A percentile compares a stretch with the other conserved stretches of the same genome.
Conservation (phyloP, 1,140 invertebrate species). For the Drosophila ogumai region DNA sequence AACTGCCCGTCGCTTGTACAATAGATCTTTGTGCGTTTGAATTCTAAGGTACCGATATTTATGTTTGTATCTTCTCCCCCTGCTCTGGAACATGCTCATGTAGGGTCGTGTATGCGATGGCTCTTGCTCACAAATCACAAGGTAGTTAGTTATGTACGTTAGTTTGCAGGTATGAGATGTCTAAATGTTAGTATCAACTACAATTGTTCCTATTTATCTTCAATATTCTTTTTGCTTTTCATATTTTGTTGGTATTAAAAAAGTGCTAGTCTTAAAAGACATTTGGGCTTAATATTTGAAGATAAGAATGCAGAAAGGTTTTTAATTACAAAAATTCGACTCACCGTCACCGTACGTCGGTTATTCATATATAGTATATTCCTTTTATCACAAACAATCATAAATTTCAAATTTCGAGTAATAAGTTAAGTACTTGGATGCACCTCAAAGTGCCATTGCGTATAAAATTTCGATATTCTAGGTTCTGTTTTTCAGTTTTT, state of each 20-base stretch:
- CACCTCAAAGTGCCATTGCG: conserved; percentile 58
- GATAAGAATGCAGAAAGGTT: conserved; percentile 71
- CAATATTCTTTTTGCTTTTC: conserved; percentile 18
- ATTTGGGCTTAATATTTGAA: conserved; percentile 56
- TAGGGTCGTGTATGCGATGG: conserved; percentile 19
- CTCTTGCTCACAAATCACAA: conserved; percentile 64
- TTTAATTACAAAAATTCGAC: conserved; percentile 70
- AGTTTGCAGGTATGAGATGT: conserved; percentile 20
- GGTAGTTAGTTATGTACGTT: conserved; percentile 46
- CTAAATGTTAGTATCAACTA: conserved; percentile 43
- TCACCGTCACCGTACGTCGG: conserved; percentile 21
- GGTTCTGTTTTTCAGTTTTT: conserved; percentile 35
- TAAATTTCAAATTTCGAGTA: conserved; percentile 77
- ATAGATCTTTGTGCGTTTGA: conserved; percentile 75
- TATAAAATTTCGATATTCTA: conserved; percentile 77
- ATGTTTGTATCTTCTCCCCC: conserved; percentile 32
- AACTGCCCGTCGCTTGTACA: conserved; percentile 48
- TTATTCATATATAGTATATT: conserved; percentile 49
- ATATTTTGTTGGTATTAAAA: conserved; percentile 65
- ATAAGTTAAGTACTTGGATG: conserved; percentile 64
- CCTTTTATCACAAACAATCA: conserved; percentile 79
- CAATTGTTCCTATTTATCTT: conserved; percentile 54
- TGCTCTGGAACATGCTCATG: conserved; percentile 59
- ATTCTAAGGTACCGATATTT: conserved; percentile 66
- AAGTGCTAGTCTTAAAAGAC: conserved; percentile 69